Base-by-base conservation (phyloP, 2,113 vertebrate species). In the Heteronetta atricapilla region DNA sequence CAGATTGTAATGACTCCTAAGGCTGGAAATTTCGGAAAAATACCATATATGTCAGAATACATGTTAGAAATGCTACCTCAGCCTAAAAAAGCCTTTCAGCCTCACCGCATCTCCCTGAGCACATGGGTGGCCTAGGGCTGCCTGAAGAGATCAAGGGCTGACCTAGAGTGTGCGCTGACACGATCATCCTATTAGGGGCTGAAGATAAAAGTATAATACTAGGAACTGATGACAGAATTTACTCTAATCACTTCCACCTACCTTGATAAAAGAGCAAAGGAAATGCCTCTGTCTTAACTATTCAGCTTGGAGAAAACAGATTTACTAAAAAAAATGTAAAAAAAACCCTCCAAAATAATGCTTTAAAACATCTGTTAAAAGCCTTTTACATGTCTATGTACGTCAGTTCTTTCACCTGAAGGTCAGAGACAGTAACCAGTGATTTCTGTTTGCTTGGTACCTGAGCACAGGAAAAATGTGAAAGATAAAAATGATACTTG, bases 231-330 rank as follows among this genome's bases (percentile, higher is more conserved):
- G 95, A 75, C 82, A 84, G 84, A 86, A 93, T 91, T 90, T 96
- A 78, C 93, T 81, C 96, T 96, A 86, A 93, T 97, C 96, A 95
- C 86, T 90, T 95, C 74, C 81, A 95, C 91, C 67, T 95, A 93
- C 88, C 80, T 93, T 70, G 94, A 96, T 96, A 97, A 97, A 97
- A 89, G 21, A 91, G 83, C 55, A 91, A 94, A 93, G 63, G 92
- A 94, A 64, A 95, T 94, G 60, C 23, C 38, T 92, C 82, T 46
- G 82, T 70, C 46, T 66, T 33, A 85, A 34, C 31, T 29, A 52
- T 58, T 81, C 70, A 25, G 50, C 67, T 81, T 88, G 78, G 19
- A 64, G 29, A 86, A 82, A 90, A 82, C 21, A 48, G 63, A 81
- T 40, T 86, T 82, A 31, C 50, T 56, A 38, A 21, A 48, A 46